Evolutionary conservation across 2,888 invertebrate species (phyloP), one percentile per base, ranked within the genome.

Genomic region (Campopleginae sp.): DNA sequence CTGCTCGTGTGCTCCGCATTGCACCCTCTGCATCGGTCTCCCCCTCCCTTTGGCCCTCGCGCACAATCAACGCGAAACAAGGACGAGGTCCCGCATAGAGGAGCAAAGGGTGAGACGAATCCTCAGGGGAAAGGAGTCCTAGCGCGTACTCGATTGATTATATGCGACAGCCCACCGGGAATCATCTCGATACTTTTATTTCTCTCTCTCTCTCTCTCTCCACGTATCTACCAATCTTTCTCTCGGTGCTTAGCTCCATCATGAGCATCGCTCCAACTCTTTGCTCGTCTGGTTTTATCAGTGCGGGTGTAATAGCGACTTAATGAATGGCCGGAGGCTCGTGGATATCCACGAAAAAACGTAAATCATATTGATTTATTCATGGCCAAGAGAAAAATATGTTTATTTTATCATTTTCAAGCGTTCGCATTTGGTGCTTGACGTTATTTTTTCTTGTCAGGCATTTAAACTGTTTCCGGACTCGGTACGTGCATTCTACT

Each of bases 91-190:
- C 23, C 65, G 19, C 44, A 27, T 58, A 58, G 65, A 51, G 7
- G 48, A 48, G 48, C n/a, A n/a, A n/a, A 54, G 65, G 54, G 46
- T 72, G 70, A 66, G 70, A 76, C n/a, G n/a, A n/a, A n/a, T n/a
- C n/a, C n/a, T n/a, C n/a, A n/a, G n/a, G n/a, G 54, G 76, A 58
- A 71, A 79, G 48, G 38, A 80, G 54, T 72, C 76, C 65, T 61
- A 78, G 72, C 68, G 74, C 66, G 76, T 78, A 74, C 80, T 58
- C 74, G 68, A 74, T 61, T 42, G 63, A 76, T 74, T 70, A 33
- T 10, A n/a, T n/a, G n/a, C n/a, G n/a, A 68, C 48, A 81, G 82
- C 65, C 85, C 82, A 82, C 82, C 86, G 79, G 81, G 84, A 83
- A 84, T 84, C 38, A n/a, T 5, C 84, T 78, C 48, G 82, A 82